Conservation (phyloP, 30 jellyfish, hydroid and myxozoan genomes). For the Calvadosia cruxmelitensis region DNA sequence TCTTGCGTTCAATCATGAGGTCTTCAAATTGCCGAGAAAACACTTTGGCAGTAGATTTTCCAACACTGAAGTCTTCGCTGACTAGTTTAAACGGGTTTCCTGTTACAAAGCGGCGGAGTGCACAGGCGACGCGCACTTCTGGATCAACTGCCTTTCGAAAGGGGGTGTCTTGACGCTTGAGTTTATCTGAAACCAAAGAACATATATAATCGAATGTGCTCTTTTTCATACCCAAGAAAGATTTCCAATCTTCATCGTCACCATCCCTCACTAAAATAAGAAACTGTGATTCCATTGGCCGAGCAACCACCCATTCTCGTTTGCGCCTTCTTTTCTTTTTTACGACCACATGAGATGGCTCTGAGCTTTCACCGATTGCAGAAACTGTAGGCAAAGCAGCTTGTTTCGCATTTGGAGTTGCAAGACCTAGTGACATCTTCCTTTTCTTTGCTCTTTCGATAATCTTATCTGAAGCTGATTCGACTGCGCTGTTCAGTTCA, state of each 20-base stretch:
- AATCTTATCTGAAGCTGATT: no score
- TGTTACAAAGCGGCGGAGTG: neutral
- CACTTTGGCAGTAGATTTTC: neutral
- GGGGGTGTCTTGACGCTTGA: neutral
- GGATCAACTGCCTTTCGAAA: neutral
- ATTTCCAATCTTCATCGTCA: neutral
- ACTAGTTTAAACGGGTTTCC: neutral
- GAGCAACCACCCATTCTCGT: neutral
- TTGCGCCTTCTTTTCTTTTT: neutral
- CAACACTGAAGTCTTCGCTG: neutral
- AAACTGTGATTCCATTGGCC: neutral
- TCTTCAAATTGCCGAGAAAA: neutral
- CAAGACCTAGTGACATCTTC: no score
- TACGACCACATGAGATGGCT: no score
- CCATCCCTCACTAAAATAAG: neutral
- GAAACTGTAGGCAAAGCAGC: neutral
- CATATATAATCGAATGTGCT: neutral
- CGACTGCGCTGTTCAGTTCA: no score
- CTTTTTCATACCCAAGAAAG: neutral
- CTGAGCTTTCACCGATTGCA: neutral
- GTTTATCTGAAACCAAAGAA: neutral
- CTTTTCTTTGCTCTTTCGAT: no score
- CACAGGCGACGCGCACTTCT: neutral
- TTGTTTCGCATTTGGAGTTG: neutral
- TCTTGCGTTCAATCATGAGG: neutral